phyloP scores from a whole-genome alignment of 2,888 invertebrate genomes.

The Himalopsyche anomala region DNA sequence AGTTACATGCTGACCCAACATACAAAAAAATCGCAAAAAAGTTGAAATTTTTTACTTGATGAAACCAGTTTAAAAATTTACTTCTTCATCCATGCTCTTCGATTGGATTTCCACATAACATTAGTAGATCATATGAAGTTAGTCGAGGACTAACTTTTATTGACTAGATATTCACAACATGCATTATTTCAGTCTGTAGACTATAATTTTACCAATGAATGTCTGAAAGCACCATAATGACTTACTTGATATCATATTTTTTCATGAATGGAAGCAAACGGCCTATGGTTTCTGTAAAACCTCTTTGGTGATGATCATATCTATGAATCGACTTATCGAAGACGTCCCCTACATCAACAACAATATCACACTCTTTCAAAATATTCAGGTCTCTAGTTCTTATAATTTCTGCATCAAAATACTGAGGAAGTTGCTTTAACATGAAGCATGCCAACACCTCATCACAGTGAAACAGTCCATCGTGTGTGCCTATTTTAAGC shows the following conservation, averaged over 20 bases:
- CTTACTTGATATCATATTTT: conserved; percentile 79
- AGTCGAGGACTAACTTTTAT: not conserved
- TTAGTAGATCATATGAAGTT: not conserved
- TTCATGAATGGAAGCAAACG: conserved; percentile 79
- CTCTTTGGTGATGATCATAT: conserved; percentile 97
- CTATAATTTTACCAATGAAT: no score
- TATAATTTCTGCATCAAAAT: conserved; percentile 87
- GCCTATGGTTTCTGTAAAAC: conserved; percentile 83
- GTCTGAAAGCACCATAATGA: not conserved
- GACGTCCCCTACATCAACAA: conserved; percentile 94
- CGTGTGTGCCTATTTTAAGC: conserved; percentile 82
- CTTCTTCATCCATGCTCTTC: no score
- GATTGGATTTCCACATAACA: not conserved
- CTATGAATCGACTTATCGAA: conserved; percentile 86
- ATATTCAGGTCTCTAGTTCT: conserved; percentile 79
- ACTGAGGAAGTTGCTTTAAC: conserved; percentile 88
- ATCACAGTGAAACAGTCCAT: conserved; percentile 95
- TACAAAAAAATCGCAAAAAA: no score
- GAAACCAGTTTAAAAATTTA: no score
- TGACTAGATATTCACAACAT: not conserved
- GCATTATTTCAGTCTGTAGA: no score
- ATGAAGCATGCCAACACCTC: conserved; percentile 96
- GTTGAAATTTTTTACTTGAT: no score
- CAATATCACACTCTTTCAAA: conserved; percentile 91
- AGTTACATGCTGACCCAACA: no score